These are phyloP conservation scores for Sarcophaga peregrina DNA, from an alignment of 1,140 invertebrate species.

Conservation along the genomic window DNA sequence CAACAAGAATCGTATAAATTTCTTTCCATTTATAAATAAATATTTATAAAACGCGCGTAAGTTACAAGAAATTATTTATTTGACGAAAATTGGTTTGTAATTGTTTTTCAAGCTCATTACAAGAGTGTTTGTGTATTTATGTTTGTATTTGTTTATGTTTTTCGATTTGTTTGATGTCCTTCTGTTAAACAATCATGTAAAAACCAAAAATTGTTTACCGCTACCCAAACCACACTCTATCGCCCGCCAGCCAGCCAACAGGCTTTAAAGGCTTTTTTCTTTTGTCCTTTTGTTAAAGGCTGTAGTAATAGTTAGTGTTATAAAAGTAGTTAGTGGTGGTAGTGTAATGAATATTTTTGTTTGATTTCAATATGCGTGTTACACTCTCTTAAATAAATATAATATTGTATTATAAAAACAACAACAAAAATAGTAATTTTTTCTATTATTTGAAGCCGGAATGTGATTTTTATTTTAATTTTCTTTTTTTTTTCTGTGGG, in stretches of 20 bases:
- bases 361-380: conserved; percentile 1
- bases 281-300: background rate
- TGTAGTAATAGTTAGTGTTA: background rate
- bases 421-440: background rate
- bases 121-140: background rate
- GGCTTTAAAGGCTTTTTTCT: background rate
- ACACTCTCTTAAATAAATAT: too few species aligned
- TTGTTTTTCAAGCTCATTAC: conserved; percentile 31
- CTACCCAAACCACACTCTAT: too few species aligned
- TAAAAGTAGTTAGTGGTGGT: background rate
- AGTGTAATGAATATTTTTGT: conserved; percentile 33
- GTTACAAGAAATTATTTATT: conserved; percentile 34
- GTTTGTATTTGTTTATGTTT: too few species aligned
- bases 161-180: background rate
- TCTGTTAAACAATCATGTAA: background rate
- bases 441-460: background rate
- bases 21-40: conserved; percentile 24
- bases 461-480: conserved; percentile 38
- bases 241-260: too few species aligned
- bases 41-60: conserved; percentile 31
- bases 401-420: too few species aligned
- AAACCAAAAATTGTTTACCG: conserved; percentile 18
- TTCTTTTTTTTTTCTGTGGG: conserved; percentile 43
- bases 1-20: background rate
- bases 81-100: conserved; percentile 36